Conservation (phyloP, 1,140 invertebrate species). For the Colletes latitarsis region DNA sequence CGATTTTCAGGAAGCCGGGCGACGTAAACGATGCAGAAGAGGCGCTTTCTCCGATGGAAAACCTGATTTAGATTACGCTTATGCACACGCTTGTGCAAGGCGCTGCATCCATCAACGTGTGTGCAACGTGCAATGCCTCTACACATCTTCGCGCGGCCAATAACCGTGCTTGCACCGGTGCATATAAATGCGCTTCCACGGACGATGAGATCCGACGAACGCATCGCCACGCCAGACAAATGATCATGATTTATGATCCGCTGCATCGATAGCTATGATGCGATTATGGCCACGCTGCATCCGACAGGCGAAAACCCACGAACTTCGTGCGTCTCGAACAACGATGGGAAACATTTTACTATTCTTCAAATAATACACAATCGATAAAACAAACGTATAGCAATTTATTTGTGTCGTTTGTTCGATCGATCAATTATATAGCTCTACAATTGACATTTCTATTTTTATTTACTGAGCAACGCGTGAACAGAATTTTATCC, state of each 20-base stretch:
- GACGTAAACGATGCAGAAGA: conserved; percentile 57
- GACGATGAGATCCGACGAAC: background rate
- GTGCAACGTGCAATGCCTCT: too few species aligned
- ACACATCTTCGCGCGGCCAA: background rate
- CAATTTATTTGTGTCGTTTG: too few species aligned
- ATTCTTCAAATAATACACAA: too few species aligned
- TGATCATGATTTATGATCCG: conserved; percentile 16
- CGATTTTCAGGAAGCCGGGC: conserved; percentile 44
- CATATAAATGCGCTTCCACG: conserved; percentile 2
- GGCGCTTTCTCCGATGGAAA: conserved; percentile 63
- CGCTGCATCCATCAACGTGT: conserved; percentile 33
- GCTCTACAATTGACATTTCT: too few species aligned
- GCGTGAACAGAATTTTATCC: too few species aligned
- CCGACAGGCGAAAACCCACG: background rate
- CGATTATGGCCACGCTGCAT: background rate
- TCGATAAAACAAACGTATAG: too few species aligned
- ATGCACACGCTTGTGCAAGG: conserved; percentile 56
- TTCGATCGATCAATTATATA: too few species aligned
- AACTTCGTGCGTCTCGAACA: too few species aligned
- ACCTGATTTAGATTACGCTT: conserved; percentile 60
- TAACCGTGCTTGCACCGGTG: conserved; percentile 8
- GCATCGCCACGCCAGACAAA: background rate
- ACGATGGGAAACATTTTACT: too few species aligned
- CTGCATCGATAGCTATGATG: background rate
- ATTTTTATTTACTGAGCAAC: too few species aligned